These are phyloP conservation scores for Neotoma lepida DNA, from an alignment of 2,113 vertebrate species.

Conservation along the genomic window DNA sequence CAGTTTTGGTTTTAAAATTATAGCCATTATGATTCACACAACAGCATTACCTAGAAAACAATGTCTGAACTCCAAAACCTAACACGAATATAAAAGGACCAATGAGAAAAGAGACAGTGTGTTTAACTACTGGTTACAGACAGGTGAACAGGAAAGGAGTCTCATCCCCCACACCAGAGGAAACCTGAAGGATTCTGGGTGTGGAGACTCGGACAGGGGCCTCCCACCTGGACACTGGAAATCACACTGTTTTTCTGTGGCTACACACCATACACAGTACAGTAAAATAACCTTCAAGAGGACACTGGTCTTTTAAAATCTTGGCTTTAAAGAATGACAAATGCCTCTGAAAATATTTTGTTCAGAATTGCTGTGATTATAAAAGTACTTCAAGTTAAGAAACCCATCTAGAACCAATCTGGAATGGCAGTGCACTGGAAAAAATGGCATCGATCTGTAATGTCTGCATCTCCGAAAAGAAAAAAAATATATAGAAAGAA, in stretches of 20 bases:
- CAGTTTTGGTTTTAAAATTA: slow-evolving; percentile 63
- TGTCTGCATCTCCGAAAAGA: slow-evolving; percentile 85
- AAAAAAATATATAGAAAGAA: slow-evolving; percentile 84
- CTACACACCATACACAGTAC: slow-evolving; percentile 75
- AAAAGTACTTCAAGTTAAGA: slow-evolving; percentile 86
- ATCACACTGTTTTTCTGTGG: slow-evolving; percentile 73
- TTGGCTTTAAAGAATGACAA: slow-evolving; percentile 75
- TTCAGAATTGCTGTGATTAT: slow-evolving; percentile 80
- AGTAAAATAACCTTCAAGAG: slow-evolving; percentile 77
- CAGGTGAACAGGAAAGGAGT: slow-evolving; percentile 77
- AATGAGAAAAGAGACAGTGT: neutral
- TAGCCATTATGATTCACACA: slow-evolving; percentile 17
- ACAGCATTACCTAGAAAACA: slow-evolving; percentile 63
- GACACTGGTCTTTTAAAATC: slow-evolving; percentile 82
- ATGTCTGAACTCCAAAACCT: slow-evolving; percentile 51
- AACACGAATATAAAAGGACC: slow-evolving; percentile 5
- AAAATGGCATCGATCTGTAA: slow-evolving; percentile 85
- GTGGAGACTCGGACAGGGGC: slow-evolving; percentile 58
- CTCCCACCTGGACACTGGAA: slow-evolving; percentile 65
- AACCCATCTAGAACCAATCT: slow-evolving; percentile 80
- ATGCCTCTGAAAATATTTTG: slow-evolving; percentile 82
- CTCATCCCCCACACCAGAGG: slow-evolving; percentile 75
- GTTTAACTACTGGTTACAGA: slow-evolving; percentile 70
- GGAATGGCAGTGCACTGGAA: slow-evolving; percentile 86
- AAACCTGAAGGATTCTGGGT: slow-evolving; percentile 49